Base-by-base conservation (phyloP, 2,888 invertebrate species). In the Slavum lentiscoides region DNA sequence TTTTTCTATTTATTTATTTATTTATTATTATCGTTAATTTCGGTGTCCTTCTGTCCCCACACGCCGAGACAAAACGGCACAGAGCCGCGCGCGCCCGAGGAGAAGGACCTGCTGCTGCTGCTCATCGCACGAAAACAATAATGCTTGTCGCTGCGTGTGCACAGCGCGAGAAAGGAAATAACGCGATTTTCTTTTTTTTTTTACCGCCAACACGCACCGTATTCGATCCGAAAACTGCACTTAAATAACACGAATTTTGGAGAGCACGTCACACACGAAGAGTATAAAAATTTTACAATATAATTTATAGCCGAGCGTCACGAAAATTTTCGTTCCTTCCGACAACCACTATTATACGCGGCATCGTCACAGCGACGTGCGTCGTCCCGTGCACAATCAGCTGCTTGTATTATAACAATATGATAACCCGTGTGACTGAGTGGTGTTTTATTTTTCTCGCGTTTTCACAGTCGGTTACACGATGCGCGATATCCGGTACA, bases 401-500 rank as follows among this genome's bases (percentile, higher is more conserved):
- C 30, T 30, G 30, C 30, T 30, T 30, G 1, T 4, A 2, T 2
- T 30, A 30, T 4, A 30, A 30, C 4, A 30, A 30, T 30, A 4
- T 30, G n/a, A n/a, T n/a, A n/a, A 30, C 43, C 7, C 43, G n/a
- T 7, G 3, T 43, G 43, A 30, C 43, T 43, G 43, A 43, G 7
- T 7, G 9, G 1, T 43, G 43, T 43, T 43, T 43, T 9, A 5
- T 43, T 43, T 9, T 69, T 61, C 61, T 77, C 69, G 53, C 77
- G 53, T 83, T 81, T 81, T 82, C 81, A 87, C 88, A 95, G 95
- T 95, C 93, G 95, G 95, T 91, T 95, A 95, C 93, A 95, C 95
- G 91, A 95, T 95, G 94, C 93, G 93, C 91, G 95, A 95, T 92
- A 95, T 96, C 91, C 93, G 94, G 89, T 96, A 96, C 92, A 93